Evolutionary conservation across 2,113 vertebrate genomes (phyloP).

Genomic region (Neolamprologus brichardi): DNA sequence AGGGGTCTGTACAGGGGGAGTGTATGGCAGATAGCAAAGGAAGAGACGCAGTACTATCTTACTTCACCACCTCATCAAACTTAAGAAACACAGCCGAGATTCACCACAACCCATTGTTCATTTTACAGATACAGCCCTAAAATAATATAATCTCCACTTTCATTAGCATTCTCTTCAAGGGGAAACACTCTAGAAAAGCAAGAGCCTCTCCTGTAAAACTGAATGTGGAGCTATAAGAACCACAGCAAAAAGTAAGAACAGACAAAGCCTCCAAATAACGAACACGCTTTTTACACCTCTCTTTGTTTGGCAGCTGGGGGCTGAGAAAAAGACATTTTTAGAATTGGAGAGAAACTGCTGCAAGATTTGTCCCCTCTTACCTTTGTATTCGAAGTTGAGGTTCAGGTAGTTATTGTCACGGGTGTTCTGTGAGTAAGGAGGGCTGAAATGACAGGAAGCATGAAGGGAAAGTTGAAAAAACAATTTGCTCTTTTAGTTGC

Average conservation of each 20-base stretch:
- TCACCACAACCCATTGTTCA: neutral
- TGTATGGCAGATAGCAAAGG: neutral
- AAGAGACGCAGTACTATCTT: neutral
- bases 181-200: neutral
- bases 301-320: neutral
- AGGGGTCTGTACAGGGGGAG: neutral
- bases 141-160: neutral
- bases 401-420: slow-evolving; percentile 78
- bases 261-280: neutral
- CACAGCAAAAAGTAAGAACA: neutral
- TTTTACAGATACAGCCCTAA: neutral
- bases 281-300: neutral
- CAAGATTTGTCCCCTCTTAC: slow-evolving; percentile 47
- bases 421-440: slow-evolving; percentile 75
- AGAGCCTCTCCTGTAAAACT: neutral
- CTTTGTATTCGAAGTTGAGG: slow-evolving; percentile 77
- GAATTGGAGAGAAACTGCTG: neutral
- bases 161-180: neutral
- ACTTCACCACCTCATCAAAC: neutral
- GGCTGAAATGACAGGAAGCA: slow-evolving; percentile 58
- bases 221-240: neutral
- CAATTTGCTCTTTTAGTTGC: neutral
- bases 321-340: neutral
- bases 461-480: neutral
- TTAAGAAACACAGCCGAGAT: neutral